These are phyloP conservation scores for Ceratosolen solmsi DNA, from an alignment of 1,140 invertebrate genomes.

Conservation along the genomic window DNA sequence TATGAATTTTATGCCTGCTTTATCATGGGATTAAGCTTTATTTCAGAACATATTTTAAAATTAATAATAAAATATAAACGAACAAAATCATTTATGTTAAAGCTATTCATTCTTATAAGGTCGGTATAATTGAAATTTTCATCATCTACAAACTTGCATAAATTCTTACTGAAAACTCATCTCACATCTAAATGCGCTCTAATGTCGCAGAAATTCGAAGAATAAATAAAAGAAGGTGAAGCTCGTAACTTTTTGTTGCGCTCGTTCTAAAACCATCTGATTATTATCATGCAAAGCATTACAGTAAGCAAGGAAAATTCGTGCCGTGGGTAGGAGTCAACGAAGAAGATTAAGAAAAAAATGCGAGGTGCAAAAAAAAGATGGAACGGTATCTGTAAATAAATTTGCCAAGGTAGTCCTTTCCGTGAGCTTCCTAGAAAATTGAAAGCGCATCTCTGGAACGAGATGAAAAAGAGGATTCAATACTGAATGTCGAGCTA, in stretches of 20 bases:
- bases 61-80: no score
- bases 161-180: background rate
- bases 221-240: background rate
- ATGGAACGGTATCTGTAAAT: no score
- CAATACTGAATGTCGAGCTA: slow-evolving; percentile 63
- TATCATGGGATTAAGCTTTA: no score
- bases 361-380: background rate
- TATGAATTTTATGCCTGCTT: no score
- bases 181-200: background rate
- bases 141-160: background rate
- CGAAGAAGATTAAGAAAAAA: slow-evolving; percentile 37
- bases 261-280: slow-evolving; percentile 3
- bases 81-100: no score
- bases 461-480: slow-evolving; percentile 58
- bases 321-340: no score
- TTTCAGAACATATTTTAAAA: no score
- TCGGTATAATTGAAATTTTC: background rate
- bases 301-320: no score
- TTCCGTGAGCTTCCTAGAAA: slow-evolving; percentile 58
- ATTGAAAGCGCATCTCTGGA: slow-evolving; percentile 65
- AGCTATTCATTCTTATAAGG: no score
- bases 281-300: background rate
- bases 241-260: background rate
- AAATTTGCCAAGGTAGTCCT: slow-evolving; percentile 24
- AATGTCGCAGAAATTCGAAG: background rate